Evolutionary conservation across 2,113 vertebrate genomes (phyloP).

Genomic region (Tichodroma muraria): DNA sequence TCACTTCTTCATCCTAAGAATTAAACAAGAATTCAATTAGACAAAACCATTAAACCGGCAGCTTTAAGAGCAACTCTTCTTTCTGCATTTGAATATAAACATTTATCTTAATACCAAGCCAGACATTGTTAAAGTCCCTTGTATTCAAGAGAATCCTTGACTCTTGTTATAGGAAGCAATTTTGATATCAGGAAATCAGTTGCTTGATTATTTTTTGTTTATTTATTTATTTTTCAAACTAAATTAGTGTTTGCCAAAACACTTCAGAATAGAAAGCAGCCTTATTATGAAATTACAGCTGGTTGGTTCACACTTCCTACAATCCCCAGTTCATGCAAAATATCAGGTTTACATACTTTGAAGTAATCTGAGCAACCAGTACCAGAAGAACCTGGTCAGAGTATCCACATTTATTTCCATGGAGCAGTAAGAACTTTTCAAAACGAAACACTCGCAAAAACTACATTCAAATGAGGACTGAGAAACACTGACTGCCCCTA

Average conservation of each 20-base stretch:
- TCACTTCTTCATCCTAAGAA: constrained; percentile 28
- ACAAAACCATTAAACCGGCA: constrained; percentile 11
- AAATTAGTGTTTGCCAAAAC: constrained; percentile 16
- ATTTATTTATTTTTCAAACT: constrained; percentile 12
- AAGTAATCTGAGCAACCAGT: background rate
- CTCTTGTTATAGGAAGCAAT: constrained; percentile 42
- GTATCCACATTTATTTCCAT: accelerated
- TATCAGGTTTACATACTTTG: background rate
- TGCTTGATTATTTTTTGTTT: constrained; percentile 24
- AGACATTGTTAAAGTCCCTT: constrained; percentile 9
- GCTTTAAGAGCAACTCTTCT: constrained; percentile 33
- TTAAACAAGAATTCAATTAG: constrained; percentile 60
- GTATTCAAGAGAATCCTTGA: constrained; percentile 42
- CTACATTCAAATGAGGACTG: background rate
- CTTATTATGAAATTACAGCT: background rate
- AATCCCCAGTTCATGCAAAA: background rate
- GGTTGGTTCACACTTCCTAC: background rate
- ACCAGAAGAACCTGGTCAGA: background rate
- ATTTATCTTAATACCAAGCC: constrained; percentile 33
- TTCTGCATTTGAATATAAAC: background rate
- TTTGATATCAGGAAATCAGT: constrained; percentile 36
- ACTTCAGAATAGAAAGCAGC: background rate
- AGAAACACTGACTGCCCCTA: background rate
- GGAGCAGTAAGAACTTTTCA: background rate
- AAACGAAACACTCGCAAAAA: background rate